phyloP scores from a whole-genome alignment of 2,888 invertebrate species.

The Diarsia mendica region DNA sequence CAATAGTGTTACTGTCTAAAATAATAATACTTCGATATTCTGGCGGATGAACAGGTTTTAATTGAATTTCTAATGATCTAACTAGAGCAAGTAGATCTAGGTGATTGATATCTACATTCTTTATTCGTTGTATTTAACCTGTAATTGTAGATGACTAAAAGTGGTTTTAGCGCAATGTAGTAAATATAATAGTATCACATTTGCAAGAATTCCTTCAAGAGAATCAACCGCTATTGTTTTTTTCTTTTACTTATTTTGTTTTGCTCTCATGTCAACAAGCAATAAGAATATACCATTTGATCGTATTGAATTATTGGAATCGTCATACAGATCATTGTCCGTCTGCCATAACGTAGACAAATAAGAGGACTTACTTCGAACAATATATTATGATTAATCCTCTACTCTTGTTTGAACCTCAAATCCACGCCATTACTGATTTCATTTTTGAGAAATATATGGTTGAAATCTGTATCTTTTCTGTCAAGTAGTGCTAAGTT shows the following conservation, averaged over 20 bases:
- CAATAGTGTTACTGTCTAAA: neutral
- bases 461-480: neutral
- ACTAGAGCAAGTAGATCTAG: slow-evolving; percentile 25
- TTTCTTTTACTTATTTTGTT: slow-evolving; percentile 4
- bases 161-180: neutral
- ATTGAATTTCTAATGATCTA: slow-evolving; percentile 17
- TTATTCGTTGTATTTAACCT: neutral
- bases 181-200: neutral
- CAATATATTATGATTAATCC: neutral
- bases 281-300: neutral
- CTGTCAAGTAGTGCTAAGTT: too few relatives aligned
- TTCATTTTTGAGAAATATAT: neutral
- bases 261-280: neutral
- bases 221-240: slow-evolving; percentile 4
- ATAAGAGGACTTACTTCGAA: neutral
- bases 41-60: slow-evolving; percentile 23
- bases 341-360: neutral
- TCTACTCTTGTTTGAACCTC: neutral
- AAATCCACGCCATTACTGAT: neutral
- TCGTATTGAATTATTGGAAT: neutral
- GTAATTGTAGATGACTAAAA: slow-evolving; percentile 4
- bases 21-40: neutral
- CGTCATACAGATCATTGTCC: neutral
- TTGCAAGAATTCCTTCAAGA: neutral
- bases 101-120: slow-evolving; percentile 21